Evolutionary conservation across 2,797 vertebrate genomes (phyloP), one percentile per base, ranked within the genome.

Genomic region (Enteromius fasciolatus): DNA sequence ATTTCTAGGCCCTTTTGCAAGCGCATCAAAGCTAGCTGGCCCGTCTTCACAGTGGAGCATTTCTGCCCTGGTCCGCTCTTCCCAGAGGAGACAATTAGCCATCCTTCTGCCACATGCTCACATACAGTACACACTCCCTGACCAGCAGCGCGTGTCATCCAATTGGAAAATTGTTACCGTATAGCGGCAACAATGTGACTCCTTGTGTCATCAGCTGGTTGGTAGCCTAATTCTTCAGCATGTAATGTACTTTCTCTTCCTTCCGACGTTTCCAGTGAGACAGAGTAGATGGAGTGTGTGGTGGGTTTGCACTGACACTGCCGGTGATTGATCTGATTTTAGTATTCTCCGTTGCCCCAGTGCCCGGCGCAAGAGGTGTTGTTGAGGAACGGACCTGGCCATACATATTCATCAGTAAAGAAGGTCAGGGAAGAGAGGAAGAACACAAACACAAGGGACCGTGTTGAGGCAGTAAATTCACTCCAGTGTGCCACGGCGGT

Each of bases 11-110:
- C 25, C 44, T 84, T 78, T 79, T 84, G 69, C 70, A 76, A 59
- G 63, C 36, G 64, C 78, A 86, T 87, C 83, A 85, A 81, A 86
- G 78, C 74, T 79, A 66, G 20, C 20, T 63, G 25, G 68, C 44
- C 20, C 39, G 28, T 48, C 17, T 80, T 78, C 44, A n/a, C 64
- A 80, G 57, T 81, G 33, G 41, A 84, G 76, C 59, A 50, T 81
- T 83, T 77, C 67, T 81, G 36, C 78, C 70, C 84, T 82, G 78
- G 70, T 85, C 57, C 75, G 23, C 66, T 72, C 28, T 63, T 88
- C 86, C 86, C 81, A 81, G 18, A 80, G 70, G 86, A 83, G 61
- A 76, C 81, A 89, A 89, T 89, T 87, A 89, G 79, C 78, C 48
- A 57, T 83, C 79, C 66, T 79, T 63, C 78, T 67, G 39, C 70